phyloP scores from a whole-genome alignment of 2,113 vertebrate genomes.

The Chinchilla lanigera region DNA sequence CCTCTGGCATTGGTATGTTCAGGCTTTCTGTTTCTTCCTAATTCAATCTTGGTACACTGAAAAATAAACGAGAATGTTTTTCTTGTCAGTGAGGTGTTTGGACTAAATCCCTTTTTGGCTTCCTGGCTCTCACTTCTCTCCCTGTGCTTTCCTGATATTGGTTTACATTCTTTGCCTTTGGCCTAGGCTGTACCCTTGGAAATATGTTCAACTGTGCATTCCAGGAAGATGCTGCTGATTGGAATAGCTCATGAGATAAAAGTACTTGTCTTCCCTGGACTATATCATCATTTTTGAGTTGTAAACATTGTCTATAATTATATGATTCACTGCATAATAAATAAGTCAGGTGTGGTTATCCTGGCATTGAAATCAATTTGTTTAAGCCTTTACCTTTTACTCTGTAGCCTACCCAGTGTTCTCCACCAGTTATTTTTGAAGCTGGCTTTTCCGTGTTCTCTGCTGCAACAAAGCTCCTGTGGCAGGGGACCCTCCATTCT shows the following conservation, averaged over 20 bases:
- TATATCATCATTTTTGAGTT: neutral
- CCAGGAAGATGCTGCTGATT: neutral
- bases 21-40: neutral
- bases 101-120: neutral
- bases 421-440: neutral
- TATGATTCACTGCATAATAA: neutral
- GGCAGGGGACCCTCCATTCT: neutral
- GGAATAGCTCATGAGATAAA: neutral
- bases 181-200: neutral
- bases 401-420: neutral
- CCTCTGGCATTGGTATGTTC: neutral
- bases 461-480: neutral
- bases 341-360: neutral
- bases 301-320: neutral
- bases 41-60: neutral
- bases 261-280: neutral
- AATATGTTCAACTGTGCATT: neutral
- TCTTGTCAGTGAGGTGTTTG: neutral
- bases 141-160: neutral
- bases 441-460: neutral
- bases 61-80: neutral
- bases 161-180: neutral
- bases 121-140: neutral
- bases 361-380: neutral
- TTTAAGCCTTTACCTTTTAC: neutral